Base-by-base conservation (phyloP, 2,113 vertebrate genomes). In the Pteruthius melanotis region DNA sequence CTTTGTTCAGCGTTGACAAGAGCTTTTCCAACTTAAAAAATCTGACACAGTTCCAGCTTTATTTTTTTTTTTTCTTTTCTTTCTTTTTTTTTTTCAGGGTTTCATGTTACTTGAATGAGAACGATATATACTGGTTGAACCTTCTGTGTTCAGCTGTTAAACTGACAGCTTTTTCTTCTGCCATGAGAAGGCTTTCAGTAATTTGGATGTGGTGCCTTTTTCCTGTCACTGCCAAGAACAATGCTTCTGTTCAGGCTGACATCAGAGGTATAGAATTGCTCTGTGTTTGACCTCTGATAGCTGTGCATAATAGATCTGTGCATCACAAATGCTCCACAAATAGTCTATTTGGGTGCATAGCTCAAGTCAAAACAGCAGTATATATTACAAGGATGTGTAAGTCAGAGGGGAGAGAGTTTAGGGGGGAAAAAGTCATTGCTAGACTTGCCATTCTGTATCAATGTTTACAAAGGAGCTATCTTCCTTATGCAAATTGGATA, bases 31-130 rank as follows among this genome's bases (percentile, higher is more conserved):
- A 90, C 82, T 97, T 95, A 89, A 90, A 95, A 97, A 95, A 79
- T 72, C 87, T 91, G 96, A 97, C 87, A 75, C 53, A 35, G 75
- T 94, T 96, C 90, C 92, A 96, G 82, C 13, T 66, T 89, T 78
- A 86, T 54, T 27, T 11, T 16, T 52, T 13, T 6, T 42, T 65
- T 20, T 14, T 27, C 40, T 19, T 31, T 65, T 60, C 13, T 21
- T 22, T 37, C 12, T 13, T 28, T 64, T 33, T 64, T 79, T 93
- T 81, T 57, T 84, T 47, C 72, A 56, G 91, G 95, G 89, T 97
- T 97, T 98, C 96, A 94, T 74, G 83, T 98, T 98, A 96, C 98
- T 96, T 97, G 94, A 96, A 95, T 90, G 91, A 91, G 94, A 90
- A 83, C 90, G 82, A 93, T 95, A 90, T 97, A 93, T 96, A 89